A percentile compares a stretch with the other conserved stretches of the same genome.
These are phyloP conservation scores for Ophion ellenae DNA, from an alignment of 2,888 invertebrate genomes.

Conservation along the genomic window DNA sequence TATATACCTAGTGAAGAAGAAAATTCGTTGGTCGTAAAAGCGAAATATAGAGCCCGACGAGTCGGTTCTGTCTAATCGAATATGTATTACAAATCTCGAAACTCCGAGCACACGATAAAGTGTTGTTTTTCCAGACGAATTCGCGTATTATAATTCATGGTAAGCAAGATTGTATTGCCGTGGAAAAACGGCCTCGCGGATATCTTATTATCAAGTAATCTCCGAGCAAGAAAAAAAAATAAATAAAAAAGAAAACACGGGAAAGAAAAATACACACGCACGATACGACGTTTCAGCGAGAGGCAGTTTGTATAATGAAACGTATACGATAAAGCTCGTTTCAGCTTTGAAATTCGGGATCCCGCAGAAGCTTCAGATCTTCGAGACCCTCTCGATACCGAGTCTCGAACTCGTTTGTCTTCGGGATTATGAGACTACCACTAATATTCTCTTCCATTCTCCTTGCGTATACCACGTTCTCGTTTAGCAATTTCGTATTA, in stretches of 20 bases:
- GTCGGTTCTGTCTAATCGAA: conserved; percentile 47
- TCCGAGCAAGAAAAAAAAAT: conserved; percentile 18
- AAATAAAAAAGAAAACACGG: conserved; percentile 8
- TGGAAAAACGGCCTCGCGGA: conserved; percentile 31
- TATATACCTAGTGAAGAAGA: neutral
- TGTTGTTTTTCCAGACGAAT: conserved; percentile 55
- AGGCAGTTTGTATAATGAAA: conserved; percentile 56
- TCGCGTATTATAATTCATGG: conserved; percentile 55
- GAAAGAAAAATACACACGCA: neutral
- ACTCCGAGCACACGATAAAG: conserved; percentile 48
- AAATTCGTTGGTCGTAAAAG: conserved; percentile 38
- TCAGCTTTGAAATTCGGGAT: conserved; percentile 37
- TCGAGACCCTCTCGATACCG: conserved; percentile 34
- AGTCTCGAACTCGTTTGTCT: conserved; percentile 54
- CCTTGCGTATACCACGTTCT: conserved; percentile 9
- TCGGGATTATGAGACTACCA: conserved; percentile 40
- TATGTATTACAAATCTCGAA: conserved; percentile 56
- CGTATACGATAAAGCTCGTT: conserved; percentile 54
- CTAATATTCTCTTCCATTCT: conserved; percentile 26
- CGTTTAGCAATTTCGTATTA: conserved; percentile 32
- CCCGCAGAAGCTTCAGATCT: conserved; percentile 5
- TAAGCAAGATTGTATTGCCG: conserved; percentile 50
- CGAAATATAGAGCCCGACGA: conserved; percentile 6
- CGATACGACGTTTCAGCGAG: conserved; percentile 22
- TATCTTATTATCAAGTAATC: conserved; percentile 50